These are phyloP conservation scores for Drosophila pectinifera DNA, from an alignment of 1,140 invertebrate genomes.

Conservation along the genomic window DNA sequence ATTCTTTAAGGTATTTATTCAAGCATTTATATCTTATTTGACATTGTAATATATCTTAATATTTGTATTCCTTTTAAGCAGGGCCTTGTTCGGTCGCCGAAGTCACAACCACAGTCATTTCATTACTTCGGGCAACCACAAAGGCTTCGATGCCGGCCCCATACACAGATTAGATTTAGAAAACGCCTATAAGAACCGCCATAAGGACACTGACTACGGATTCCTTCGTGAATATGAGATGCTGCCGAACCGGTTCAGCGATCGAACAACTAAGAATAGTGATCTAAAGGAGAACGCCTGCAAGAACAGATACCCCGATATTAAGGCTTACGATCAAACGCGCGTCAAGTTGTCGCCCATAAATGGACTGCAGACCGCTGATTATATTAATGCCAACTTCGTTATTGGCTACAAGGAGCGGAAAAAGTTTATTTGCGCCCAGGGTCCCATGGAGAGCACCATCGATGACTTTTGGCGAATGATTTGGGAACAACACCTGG, in stretches of 20 bases:
- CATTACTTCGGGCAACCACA: constrained; percentile 85
- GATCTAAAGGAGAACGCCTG: constrained; percentile 94
- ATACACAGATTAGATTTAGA: constrained; percentile 90
- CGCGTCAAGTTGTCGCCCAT: constrained; percentile 91
- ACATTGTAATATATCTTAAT: background rate
- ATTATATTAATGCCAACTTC: constrained; percentile 97
- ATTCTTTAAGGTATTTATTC: constrained; percentile 88
- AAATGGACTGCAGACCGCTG: constrained; percentile 91
- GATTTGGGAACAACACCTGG: constrained; percentile 97
- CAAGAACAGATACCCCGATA: constrained; percentile 95
- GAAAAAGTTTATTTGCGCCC: constrained; percentile 97
- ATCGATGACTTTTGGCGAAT: constrained; percentile 98
- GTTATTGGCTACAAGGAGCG: constrained; percentile 95
- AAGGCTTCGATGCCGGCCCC: constrained; percentile 92
- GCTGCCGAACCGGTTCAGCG: constrained; percentile 93
- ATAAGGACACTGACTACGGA: constrained; percentile 94
- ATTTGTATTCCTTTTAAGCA: constrained; percentile 21
- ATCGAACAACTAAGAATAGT: constrained; percentile 93
- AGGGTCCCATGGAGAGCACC: constrained; percentile 96
- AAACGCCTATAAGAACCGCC: constrained; percentile 91
- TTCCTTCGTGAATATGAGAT: constrained; percentile 95
- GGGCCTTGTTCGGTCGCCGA: constrained; percentile 78
- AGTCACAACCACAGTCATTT: constrained; percentile 82
- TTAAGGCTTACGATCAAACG: constrained; percentile 97
- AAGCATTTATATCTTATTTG: background rate